These are phyloP conservation scores for Drosophila neocordata DNA, from an alignment of 1,140 invertebrate species.

Conservation along the genomic window DNA sequence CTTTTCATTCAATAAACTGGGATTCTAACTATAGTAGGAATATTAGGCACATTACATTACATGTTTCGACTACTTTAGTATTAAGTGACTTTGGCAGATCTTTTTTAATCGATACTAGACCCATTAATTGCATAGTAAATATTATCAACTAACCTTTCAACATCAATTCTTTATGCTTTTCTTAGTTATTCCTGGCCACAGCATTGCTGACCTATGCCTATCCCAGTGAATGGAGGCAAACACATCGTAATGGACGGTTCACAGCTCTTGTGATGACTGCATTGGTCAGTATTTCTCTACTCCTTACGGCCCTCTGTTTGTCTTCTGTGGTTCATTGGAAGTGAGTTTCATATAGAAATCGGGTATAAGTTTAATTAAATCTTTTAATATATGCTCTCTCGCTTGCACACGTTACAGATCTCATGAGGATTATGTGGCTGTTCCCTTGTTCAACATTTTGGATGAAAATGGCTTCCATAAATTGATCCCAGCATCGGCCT, in stretches of 20 bases:
- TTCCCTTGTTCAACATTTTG: constrained; percentile 86
- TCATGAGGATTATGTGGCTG: constrained; percentile 83
- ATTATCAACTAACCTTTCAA: background rate
- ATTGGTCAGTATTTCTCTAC: constrained; percentile 57
- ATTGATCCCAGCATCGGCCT: constrained; percentile 85
- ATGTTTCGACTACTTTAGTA: no score
- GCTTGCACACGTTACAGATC: constrained; percentile 24
- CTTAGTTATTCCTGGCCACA: constrained; percentile 59
- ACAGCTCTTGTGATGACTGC: constrained; percentile 51
- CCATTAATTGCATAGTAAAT: no score
- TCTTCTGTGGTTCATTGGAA: constrained; percentile 74
- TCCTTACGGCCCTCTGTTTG: constrained; percentile 68
- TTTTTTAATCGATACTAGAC: no score
- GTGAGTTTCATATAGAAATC: constrained; percentile 43
- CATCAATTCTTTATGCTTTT: background rate
- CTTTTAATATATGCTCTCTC: no score
- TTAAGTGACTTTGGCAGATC: no score
- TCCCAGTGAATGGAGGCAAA: constrained; percentile 65
- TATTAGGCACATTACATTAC: no score
- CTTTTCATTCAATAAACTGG: background rate
- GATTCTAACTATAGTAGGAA: background rate
- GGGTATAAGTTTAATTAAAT: no score
- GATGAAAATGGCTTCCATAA: constrained; percentile 86
- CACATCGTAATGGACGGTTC: constrained; percentile 55
- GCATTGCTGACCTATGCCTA: constrained; percentile 70